These are phyloP conservation scores for Semnornis frantzii DNA, from an alignment of 2,113 vertebrate species.

Conservation along the genomic window DNA sequence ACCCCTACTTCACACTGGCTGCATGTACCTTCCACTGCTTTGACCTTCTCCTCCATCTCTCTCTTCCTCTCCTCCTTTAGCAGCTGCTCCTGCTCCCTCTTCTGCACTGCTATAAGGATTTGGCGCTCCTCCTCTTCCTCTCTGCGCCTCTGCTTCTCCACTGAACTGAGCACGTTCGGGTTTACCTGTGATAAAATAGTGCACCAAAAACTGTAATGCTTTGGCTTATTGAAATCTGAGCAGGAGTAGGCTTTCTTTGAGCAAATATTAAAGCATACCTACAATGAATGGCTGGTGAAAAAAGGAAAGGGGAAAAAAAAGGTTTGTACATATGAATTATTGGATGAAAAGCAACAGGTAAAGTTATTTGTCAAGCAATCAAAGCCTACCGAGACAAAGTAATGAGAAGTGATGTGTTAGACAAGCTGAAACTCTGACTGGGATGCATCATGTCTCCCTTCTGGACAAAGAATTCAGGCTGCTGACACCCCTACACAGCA, in stretches of 20 bases:
- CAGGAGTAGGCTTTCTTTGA: neutral
- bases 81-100: conserved; percentile 90
- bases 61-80: conserved; percentile 89
- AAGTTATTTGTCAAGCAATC: conserved; percentile 37
- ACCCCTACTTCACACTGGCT: neutral
- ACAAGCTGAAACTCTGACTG: conserved; percentile 6
- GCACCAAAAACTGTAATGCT: neutral
- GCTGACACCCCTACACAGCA: neutral
- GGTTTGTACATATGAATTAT: neutral
- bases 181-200: conserved; percentile 68
- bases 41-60: conserved; percentile 90
- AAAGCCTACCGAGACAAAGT: neutral
- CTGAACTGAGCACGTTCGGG: conserved; percentile 66
- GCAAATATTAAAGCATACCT: neutral
- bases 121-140: conserved; percentile 93
- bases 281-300: neutral
- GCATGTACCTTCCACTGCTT: conserved; percentile 89
- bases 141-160: conserved; percentile 84
- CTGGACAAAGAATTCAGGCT: neutral
- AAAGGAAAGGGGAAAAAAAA: accelerated
- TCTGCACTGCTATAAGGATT: conserved; percentile 89
- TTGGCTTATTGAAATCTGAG: neutral
- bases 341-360: conserved; percentile 15
- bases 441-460: neutral
- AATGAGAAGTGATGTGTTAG: conserved; percentile 18